Conservation (phyloP, 2,888 invertebrate genomes). For the Amblyjoppa fuscipennis region DNA sequence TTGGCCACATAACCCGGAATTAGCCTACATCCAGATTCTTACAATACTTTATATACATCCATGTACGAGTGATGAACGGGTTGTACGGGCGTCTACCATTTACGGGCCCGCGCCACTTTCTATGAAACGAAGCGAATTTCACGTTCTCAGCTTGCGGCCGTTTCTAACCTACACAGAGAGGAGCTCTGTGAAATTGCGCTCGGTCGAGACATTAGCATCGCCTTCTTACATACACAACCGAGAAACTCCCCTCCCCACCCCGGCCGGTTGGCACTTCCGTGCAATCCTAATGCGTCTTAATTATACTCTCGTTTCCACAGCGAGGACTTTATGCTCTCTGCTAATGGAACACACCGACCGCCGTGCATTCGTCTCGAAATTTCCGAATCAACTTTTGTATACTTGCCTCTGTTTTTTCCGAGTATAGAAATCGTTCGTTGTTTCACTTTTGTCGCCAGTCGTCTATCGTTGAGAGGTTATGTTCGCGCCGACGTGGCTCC, state of each 20-base stretch:
- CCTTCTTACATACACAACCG: slow-evolving; percentile 23
- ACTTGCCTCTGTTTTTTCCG: not conserved
- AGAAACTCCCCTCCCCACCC: slow-evolving; percentile 13
- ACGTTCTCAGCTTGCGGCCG: slow-evolving; percentile 61
- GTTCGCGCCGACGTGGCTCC: not conserved
- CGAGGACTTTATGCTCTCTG: slow-evolving; percentile 16
- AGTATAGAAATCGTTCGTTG: not conserved
- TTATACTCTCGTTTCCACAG: slow-evolving; percentile 58
- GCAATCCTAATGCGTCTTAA: slow-evolving; percentile 65
- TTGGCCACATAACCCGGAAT: not conserved
- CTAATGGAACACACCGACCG: slow-evolving; percentile 10
- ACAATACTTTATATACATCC: slow-evolving; percentile 26
- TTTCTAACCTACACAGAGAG: slow-evolving; percentile 26
- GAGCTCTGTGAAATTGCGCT: slow-evolving; percentile 12
- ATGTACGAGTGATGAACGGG: slow-evolving; percentile 63
- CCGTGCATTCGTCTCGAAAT: not conserved
- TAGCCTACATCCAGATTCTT: not conserved
- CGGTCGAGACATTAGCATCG: slow-evolving; percentile 48
- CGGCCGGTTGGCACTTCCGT: slow-evolving; percentile 51
- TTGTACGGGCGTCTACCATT: slow-evolving; percentile 58
- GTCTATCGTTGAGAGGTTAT: not conserved
- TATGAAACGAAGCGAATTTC: slow-evolving; percentile 71
- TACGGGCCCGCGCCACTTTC: slow-evolving; percentile 70
- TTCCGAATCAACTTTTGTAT: not conserved
- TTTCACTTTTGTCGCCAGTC: slow-evolving; percentile 4